A percentile compares a stretch with the other conserved stretches of the same genome.
phyloP scores from a whole-genome alignment of 35 echinoderm and acorn worm genomes.

The Strongylocentrotus purpuratus region DNA sequence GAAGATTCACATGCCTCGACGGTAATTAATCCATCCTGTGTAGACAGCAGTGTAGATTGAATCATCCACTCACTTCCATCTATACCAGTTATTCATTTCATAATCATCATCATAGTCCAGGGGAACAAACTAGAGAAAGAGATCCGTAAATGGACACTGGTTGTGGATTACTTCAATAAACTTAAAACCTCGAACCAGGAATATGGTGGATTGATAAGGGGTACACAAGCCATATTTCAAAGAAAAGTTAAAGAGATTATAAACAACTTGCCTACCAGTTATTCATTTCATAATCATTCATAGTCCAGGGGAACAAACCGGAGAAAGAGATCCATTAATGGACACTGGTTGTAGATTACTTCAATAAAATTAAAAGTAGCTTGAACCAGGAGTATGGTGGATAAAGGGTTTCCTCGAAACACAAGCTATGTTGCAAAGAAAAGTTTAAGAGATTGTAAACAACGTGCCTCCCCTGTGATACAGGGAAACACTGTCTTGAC shows the following conservation, averaged over 20 bases:
- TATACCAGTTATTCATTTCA: neutral
- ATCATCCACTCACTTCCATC: conserved; percentile 28
- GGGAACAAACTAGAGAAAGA: neutral
- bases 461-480: no score
- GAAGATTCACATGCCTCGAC: conserved; percentile 8
- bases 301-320: neutral
- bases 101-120: neutral
- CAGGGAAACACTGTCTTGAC: no score
- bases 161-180: conserved; percentile 10
- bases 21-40: conserved; percentile 49
- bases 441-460: no score
- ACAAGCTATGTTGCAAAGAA: no score
- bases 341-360: neutral
- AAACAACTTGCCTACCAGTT: neutral
- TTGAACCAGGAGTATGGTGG: neutral
- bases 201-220: no score
- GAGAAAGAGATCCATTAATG: neutral
- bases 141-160: neutral
- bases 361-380: neutral
- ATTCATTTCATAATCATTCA: neutral
- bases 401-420: no score
- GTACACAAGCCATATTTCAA: no score
- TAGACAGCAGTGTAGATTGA: conserved; percentile 21
- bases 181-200: neutral
- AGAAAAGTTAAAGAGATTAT: no score